Evolutionary conservation across 2,113 vertebrate species (phyloP), one percentile per base, ranked within the genome.

Genomic region (Rousettus leschenaultii): DNA sequence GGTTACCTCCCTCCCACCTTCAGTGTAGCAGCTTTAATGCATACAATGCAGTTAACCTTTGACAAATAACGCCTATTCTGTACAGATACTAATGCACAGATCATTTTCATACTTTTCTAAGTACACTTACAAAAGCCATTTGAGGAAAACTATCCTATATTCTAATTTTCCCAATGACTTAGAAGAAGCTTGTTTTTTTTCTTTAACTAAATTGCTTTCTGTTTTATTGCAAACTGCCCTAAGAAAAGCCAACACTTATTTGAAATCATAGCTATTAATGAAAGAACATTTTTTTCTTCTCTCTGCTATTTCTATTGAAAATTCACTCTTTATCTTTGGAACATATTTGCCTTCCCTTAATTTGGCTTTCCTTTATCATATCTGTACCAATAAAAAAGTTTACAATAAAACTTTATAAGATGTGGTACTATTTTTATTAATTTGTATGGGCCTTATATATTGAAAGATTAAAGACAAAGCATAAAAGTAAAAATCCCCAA

Each of bases 281-380:
- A 86, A 75, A 95, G 22, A 21, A 30, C 1, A 61, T 65, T 93
- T 94, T 86, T n/a, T 48, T 84, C 18, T 73, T 55, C 38, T 77
- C 85, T 15, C 9, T 61, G 16, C 4, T 59, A 22, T 53, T 79
- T 89, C 38, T 92, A 26, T 93, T 89, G 71, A 88, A 95, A 93
- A 28, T 75, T 2, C 6, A 68, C 10, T 19, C 9, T 66, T 94
- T 74, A 68, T 43, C 22, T 87, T 96, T 88, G 73, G 45, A 90
- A 83, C 16, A 73, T 30, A 30, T 21, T 51, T 51, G 15, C 16
- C 51, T 26, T 75, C 21, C 26, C 15, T 86, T 86, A 79, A 65
- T 74, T 75, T 91, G 33, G 55, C 48, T 86, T 95, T 90, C 33
- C 16, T 90, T 68, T 71, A 66, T 77, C 83, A 59, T 43, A 70